phyloP scores from a whole-genome alignment of 2,797 vertebrate genomes.

The Leptoclinus maculatus region DNA sequence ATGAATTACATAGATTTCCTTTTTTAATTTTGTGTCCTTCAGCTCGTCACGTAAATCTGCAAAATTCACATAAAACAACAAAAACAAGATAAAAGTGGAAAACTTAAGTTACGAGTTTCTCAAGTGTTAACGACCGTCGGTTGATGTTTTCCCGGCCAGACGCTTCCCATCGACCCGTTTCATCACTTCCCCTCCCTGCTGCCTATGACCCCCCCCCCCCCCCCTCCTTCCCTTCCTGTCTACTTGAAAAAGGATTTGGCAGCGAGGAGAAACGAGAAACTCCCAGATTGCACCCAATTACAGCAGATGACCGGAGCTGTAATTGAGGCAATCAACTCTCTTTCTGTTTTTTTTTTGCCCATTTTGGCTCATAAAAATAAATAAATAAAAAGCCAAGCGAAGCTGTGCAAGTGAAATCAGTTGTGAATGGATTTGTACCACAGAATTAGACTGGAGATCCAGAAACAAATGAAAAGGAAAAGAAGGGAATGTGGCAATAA shows the following conservation, averaged over 20 bases:
- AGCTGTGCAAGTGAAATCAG: not conserved
- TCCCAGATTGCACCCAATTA: conserved; percentile 21
- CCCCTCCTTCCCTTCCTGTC: not conserved
- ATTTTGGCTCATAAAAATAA: not conserved
- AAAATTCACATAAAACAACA: conserved; percentile 1
- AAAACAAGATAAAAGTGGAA: not conserved
- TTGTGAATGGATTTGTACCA: not conserved
- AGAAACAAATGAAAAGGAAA: too few relatives aligned
- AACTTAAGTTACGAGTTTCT: conserved; percentile 2
- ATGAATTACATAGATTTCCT: not conserved
- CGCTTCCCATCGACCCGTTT: not conserved
- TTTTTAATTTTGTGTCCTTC: not conserved
- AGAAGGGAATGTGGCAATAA: too few relatives aligned
- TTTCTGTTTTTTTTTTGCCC: not conserved
- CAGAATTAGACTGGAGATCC: not conserved
- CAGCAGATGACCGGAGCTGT: conserved; percentile 7
- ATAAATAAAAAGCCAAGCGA: not conserved
- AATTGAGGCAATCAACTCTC: conserved; percentile 7
- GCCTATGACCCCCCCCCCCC: not conserved
- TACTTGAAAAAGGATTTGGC: not conserved
- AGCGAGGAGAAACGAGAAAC: not conserved
- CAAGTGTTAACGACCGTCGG: not conserved
- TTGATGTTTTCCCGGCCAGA: not conserved
- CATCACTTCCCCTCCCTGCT: conserved; percentile 7
- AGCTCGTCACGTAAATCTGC: not conserved